Evolutionary conservation across 2,797 vertebrate species (phyloP).

Genomic region (Nyctibius grandis): DNA sequence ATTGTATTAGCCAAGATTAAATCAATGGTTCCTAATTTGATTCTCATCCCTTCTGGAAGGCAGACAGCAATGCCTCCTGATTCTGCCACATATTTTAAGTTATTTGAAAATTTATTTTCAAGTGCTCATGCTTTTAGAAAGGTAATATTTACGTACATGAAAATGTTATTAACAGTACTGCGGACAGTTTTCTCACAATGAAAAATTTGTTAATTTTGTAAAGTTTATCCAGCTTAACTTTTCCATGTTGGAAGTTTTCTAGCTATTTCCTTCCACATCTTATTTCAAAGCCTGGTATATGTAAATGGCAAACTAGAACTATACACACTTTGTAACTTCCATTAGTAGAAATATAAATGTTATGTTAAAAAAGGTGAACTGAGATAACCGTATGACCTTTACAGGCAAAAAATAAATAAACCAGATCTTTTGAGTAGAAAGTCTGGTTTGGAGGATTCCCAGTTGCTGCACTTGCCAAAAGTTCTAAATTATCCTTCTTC

Average conservation of each 20-base stretch:
- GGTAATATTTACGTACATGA: neutral
- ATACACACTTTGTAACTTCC: neutral
- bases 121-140: neutral
- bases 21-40: neutral
- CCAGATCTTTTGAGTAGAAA: neutral
- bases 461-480: neutral
- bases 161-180: neutral
- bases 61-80: neutral
- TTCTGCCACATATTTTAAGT: neutral
- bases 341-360: neutral
- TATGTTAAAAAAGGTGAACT: neutral
- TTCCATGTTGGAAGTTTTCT: neutral
- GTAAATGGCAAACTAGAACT: neutral
- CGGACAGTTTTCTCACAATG: neutral
- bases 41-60: neutral
- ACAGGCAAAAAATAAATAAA: neutral
- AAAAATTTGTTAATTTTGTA: neutral
- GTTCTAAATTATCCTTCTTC: neutral
- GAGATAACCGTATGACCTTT: neutral
- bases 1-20: neutral
- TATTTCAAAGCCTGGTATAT: neutral
- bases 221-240: neutral
- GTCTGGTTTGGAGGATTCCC: neutral
- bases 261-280: neutral
- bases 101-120: neutral